These are phyloP conservation scores for Bos indicus DNA, from an alignment of 2,113 vertebrate genomes.

Conservation along the genomic window DNA sequence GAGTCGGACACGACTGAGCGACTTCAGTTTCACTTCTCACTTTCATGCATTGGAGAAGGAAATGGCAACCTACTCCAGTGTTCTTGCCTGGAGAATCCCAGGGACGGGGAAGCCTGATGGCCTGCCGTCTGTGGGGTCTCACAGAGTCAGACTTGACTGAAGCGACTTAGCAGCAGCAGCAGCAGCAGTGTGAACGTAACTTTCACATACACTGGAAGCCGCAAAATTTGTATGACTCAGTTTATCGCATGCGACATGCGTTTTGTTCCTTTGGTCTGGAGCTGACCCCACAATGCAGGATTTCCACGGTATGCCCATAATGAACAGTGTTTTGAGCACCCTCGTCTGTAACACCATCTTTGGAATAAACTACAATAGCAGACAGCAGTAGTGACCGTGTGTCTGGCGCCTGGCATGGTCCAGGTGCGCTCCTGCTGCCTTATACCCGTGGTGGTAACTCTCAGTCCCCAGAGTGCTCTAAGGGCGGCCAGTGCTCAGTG, in stretches of 20 bases:
- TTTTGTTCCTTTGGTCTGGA: not conserved
- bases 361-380: not conserved
- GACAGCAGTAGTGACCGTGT: fast-evolving
- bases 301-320: not conserved
- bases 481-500: too few species aligned
- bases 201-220: fast-evolving
- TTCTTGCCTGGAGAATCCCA: too few species aligned
- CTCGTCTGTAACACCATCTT: not conserved
- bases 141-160: too few species aligned
- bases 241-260: fast-evolving
- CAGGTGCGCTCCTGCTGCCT: not conserved
- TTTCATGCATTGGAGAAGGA: too few species aligned
- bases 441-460: not conserved
- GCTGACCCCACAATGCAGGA: not conserved
- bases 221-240: not conserved
- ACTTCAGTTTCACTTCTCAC: too few species aligned
- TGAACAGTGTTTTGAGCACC: not conserved
- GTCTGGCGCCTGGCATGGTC: not conserved
- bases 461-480: not conserved
- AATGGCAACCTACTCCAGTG: too few species aligned
- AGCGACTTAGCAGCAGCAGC: too few species aligned
- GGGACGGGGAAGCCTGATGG: too few species aligned
- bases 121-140: too few species aligned
- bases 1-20: too few species aligned
- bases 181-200: not conserved